These are phyloP conservation scores for Netelia melanura DNA, from an alignment of 2,888 invertebrate genomes.

Conservation along the genomic window DNA sequence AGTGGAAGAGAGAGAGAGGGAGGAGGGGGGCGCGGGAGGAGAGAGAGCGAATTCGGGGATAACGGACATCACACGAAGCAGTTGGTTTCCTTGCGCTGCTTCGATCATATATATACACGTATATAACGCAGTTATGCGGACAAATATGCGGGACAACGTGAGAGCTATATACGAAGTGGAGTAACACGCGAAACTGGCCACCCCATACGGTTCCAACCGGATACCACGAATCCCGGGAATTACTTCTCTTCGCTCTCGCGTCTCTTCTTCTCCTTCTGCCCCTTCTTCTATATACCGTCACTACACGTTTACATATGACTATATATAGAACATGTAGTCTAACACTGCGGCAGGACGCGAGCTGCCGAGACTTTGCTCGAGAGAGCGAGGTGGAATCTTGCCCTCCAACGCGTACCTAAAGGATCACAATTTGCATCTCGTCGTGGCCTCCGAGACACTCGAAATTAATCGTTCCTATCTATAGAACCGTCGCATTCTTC, in stretches of 20 bases:
- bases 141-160: constrained; percentile 74
- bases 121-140: constrained; percentile 63
- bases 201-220: constrained; percentile 68
- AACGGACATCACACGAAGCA: constrained; percentile 40
- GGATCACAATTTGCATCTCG: constrained; percentile 68
- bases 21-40: not conserved
- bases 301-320: not conserved
- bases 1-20: constrained; percentile 4
- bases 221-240: constrained; percentile 75
- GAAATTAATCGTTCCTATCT: constrained; percentile 60
- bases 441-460: constrained; percentile 53
- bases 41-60: constrained; percentile 19
- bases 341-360: constrained; percentile 33
- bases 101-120: constrained; percentile 12
- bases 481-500: constrained; percentile 47
- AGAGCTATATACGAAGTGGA: constrained; percentile 60
- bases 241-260: constrained; percentile 66
- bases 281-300: not conserved
- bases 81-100: constrained; percentile 23
- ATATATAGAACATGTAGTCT: constrained; percentile 8
- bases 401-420: constrained; percentile 39
- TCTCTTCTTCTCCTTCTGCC: constrained; percentile 1
- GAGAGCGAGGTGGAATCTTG: constrained; percentile 57
- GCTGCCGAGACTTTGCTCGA: constrained; percentile 21
- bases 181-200: constrained; percentile 66